These are phyloP conservation scores for Drosophila tripunctata DNA, from an alignment of 2,888 invertebrate genomes.

Conservation along the genomic window DNA sequence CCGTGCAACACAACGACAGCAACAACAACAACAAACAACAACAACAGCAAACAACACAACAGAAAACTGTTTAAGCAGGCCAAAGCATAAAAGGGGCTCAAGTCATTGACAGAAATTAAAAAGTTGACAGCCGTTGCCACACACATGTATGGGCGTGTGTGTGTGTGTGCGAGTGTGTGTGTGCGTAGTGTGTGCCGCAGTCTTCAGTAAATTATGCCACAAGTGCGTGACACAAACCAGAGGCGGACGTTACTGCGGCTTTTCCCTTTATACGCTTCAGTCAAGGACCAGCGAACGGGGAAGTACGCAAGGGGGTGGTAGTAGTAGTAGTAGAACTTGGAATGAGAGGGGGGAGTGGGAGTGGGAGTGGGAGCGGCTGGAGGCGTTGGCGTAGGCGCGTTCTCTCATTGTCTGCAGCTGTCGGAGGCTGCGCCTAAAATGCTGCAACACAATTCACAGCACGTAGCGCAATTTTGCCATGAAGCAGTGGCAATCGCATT, in stretches of 20 bases:
- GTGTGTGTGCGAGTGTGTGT: constrained; percentile 1
- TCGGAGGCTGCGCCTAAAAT: constrained; percentile 64
- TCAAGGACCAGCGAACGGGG: not conserved
- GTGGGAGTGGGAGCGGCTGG: not conserved
- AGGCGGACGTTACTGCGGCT: constrained; percentile 41
- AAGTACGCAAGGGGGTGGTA: not conserved
- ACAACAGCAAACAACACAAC: not conserved
- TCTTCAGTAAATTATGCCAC: constrained; percentile 74
- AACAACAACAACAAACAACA: not conserved
- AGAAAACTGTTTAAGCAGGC: constrained; percentile 21
- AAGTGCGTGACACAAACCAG: constrained; percentile 73
- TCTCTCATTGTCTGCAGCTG: constrained; percentile 70
- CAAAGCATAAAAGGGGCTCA: constrained; percentile 57
- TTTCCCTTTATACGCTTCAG: constrained; percentile 14
- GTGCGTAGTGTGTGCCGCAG: constrained; percentile 37
- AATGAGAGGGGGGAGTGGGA: not conserved
- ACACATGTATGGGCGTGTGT: constrained; percentile 10
- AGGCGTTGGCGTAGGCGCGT: constrained; percentile 19
- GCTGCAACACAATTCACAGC: constrained; percentile 76
- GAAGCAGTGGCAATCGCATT: constrained; percentile 36
- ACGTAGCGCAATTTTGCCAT: constrained; percentile 71
- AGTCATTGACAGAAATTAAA: constrained; percentile 75
- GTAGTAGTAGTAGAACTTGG: not conserved
- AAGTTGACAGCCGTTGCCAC: constrained; percentile 64
- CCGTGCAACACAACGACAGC: not conserved